These are phyloP conservation scores for Andricus grossulariae DNA, from an alignment of 1,140 invertebrate species.

Conservation along the genomic window DNA sequence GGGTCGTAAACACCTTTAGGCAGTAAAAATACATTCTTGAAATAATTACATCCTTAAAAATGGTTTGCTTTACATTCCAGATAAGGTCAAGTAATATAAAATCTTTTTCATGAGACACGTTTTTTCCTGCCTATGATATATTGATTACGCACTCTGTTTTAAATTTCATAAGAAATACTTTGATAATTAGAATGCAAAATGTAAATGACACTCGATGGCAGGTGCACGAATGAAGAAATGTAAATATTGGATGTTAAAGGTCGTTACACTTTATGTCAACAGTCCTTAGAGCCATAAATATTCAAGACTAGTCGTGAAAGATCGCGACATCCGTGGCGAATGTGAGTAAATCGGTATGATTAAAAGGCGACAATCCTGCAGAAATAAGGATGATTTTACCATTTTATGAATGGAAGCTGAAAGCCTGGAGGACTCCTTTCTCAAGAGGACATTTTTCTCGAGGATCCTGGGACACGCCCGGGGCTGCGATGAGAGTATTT, in stretches of 20 bases:
- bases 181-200: background rate
- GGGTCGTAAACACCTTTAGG: too few relatives aligned
- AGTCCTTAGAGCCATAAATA: conserved; percentile 6
- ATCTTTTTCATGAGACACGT: too few relatives aligned
- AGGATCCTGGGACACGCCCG: conserved; percentile 47
- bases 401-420: conserved; percentile 34
- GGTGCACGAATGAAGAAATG: background rate
- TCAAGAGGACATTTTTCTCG: background rate
- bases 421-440: conserved; percentile 20
- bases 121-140: too few relatives aligned
- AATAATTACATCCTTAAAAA: too few relatives aligned
- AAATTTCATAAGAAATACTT: background rate
- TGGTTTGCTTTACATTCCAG: too few relatives aligned
- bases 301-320: conserved; percentile 5
- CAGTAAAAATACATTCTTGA: too few relatives aligned
- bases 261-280: conserved; percentile 19
- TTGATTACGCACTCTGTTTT: too few relatives aligned
- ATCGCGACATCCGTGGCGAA: background rate
- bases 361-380: background rate
- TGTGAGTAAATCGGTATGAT: background rate
- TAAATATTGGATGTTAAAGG: conserved; percentile 1
- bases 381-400: background rate
- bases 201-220: background rate
- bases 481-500: conserved; percentile 53
- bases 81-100: too few relatives aligned